phyloP scores from a whole-genome alignment of 2,888 invertebrate genomes.

The Drosophila picticornis region DNA sequence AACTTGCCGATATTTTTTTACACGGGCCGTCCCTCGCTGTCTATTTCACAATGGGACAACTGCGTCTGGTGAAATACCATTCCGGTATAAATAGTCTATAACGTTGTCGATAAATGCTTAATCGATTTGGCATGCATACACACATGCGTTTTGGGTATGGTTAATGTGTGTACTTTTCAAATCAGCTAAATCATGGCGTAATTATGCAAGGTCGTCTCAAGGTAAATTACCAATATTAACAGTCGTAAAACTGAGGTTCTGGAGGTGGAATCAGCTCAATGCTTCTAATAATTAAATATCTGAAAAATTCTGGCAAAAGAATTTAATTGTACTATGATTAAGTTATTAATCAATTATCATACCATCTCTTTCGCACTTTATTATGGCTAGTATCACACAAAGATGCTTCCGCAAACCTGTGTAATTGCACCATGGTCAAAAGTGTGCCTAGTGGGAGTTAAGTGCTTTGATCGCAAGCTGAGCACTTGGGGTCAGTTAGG shows the following conservation, averaged over 20 bases:
- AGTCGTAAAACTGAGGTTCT: neutral
- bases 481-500: neutral
- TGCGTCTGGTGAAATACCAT: neutral
- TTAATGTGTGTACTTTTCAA: neutral
- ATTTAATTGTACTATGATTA: neutral
- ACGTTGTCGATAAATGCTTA: neutral
- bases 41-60: neutral
- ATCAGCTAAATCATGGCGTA: neutral
- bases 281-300: neutral
- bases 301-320: neutral
- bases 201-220: neutral
- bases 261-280: neutral
- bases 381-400: neutral
- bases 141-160: neutral
- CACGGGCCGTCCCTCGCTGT: neutral
- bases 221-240: neutral
- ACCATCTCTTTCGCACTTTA: neutral
- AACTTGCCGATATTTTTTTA: neutral
- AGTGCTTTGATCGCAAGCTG: neutral
- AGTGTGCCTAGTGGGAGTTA: neutral
- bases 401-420: neutral
- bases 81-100: neutral
- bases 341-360: neutral
- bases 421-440: neutral
- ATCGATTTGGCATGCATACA: neutral